Base-by-base conservation (phyloP, 2,113 vertebrate genomes). In the Pavo muticus region DNA sequence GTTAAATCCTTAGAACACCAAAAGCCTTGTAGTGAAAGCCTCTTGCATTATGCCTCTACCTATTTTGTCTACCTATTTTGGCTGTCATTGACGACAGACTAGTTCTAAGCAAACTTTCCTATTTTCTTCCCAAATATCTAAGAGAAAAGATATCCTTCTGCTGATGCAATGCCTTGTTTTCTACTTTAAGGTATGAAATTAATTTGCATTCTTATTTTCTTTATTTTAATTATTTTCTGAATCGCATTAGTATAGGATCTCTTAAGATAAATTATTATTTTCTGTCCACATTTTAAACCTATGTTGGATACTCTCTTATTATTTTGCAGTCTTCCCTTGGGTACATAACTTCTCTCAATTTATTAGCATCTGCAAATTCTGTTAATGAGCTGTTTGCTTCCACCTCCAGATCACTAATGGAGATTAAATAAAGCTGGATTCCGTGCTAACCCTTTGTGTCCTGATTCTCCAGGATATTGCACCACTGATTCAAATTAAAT, bases 371-470 rank as follows among this genome's bases (percentile, higher is more conserved):
- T 96, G 84, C 77, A 97, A 93, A 94, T 96, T 94, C 78, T 0
- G 3, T 84, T 97, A 97, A 97, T 95, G 94, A 96, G 96, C 89
- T 91, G 77, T 96, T 95, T 94, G 84, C 91, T 95, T 93, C 84
- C 91, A 85, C 91, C 50, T 92, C 74, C 91, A 95, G 84, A 95
- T 89, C 95, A 59, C 63, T 97, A 94, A 96, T 87, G 89, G 96
- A 97, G 93, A 95, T 95, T 93, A 91, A 97, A 95, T 94, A 91
- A 95, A 92, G 60, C 78, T 89, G 78, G 40, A 79, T 89, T 85
- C 50, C 91, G 37, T 8, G 16, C 45, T 92, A 93, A 92, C 87
- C 87, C 93, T 92, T 93, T 89, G 71, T 60, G 44, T 84, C 47
- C 91, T 89, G 42, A 85, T 89, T 91, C 68, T 93, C 47, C 48